These are phyloP conservation scores for Gobio gobio DNA, from an alignment of 2,113 vertebrate genomes.

Conservation along the genomic window DNA sequence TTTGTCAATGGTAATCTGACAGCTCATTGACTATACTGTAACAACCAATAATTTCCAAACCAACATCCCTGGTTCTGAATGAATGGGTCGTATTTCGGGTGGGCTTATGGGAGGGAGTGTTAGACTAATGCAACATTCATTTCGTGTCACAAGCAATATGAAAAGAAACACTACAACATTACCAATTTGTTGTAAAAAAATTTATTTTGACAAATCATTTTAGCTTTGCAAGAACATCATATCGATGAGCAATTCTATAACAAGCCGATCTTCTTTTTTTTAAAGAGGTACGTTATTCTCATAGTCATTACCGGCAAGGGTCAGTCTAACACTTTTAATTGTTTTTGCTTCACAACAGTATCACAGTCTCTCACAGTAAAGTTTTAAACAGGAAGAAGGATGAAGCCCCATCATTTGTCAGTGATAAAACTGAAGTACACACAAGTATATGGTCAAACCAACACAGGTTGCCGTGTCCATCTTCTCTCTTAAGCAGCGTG, in stretches of 20 bases:
- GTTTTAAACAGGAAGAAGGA: constrained; percentile 26
- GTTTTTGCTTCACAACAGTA: constrained; percentile 52
- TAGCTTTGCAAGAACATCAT: constrained; percentile 66
- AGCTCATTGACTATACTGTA: constrained; percentile 62
- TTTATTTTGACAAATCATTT: constrained; percentile 73
- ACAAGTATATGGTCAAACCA: constrained; percentile 39
- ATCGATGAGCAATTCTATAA: constrained; percentile 68
- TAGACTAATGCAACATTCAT: constrained; percentile 3
- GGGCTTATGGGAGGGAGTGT: background rate
- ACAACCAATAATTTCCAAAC: constrained; percentile 70
- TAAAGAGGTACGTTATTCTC: constrained; percentile 42
- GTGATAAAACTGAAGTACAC: constrained; percentile 33
- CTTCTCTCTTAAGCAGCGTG: constrained; percentile 25
- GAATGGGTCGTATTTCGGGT: constrained; percentile 40
- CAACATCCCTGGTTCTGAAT: constrained; percentile 58
- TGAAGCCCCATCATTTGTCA: constrained; percentile 46
- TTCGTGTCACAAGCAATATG: background rate
- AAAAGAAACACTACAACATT: constrained; percentile 21
- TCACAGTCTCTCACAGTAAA: constrained; percentile 56
- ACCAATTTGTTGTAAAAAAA: constrained; percentile 55
- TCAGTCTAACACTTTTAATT: constrained; percentile 39
- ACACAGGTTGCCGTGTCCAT: constrained; percentile 18
- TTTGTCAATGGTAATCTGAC: constrained; percentile 67
- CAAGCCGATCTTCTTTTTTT: constrained; percentile 61
- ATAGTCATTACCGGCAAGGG: constrained; percentile 39